Base-by-base conservation (phyloP, 2,113 vertebrate genomes). In the Pseudonaja textilis region DNA sequence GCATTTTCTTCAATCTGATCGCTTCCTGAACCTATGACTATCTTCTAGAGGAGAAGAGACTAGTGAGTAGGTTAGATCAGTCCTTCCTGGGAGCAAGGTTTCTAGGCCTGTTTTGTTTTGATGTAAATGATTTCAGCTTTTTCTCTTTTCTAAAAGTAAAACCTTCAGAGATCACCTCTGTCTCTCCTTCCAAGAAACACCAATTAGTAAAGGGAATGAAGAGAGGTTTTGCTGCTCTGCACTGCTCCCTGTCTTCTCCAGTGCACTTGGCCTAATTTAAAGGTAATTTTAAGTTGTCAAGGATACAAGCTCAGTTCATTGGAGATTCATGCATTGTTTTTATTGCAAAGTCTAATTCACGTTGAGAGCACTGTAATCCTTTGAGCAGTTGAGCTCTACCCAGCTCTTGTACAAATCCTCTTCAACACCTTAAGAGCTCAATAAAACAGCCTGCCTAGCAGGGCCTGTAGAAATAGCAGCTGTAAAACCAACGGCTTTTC, bases 71-170 rank as follows among this genome's bases (percentile, higher is more conserved):
- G n/a, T 16, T 93, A 90, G 92, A 89, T 47, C 89, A 81, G 9
- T 34, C 69, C 88, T 5, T 94, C 6, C 86, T 89, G 87, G 12
- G 87, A 92, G 52, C 54, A 45, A 16, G 45, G 25, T 45, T 20
- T 92, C 50, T 45, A 39, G 23, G 42, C 86, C 18, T 64, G 20
- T 47, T 64, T 29, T 90, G 14, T 69, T 89, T 47, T 94, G 90
- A 94, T 5, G 85, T 18, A 95, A 92, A 20, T 47, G 89, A 91
- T 34, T 7, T 0, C 87, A 93, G 8, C 16, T 85, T 94, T 81
- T 89, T 52, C 56, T 90, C 47, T 92, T 56, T 87, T 87, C 91
- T 94, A 95, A 95, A 95, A 96, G 93, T 93, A 93, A 91, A 95
- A n/a, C 90, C 88, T 54, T 90, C 26, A 86, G 74, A 86, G 29